Conservation (phyloP, 2,797 vertebrate species). For the Lutjanus argentimaculatus region DNA sequence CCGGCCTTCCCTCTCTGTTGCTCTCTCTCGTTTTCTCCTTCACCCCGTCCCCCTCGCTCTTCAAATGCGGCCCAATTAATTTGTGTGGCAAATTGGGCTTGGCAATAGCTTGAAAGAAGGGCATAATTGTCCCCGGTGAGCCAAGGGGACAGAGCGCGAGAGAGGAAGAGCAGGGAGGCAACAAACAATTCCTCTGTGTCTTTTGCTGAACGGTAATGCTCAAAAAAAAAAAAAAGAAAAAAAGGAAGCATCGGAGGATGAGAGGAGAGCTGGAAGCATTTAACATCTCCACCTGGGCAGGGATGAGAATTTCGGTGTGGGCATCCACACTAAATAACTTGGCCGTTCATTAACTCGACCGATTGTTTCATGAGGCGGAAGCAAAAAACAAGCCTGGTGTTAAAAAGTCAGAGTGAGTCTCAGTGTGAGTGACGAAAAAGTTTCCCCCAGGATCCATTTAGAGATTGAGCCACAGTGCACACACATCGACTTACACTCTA, state of each 20-base stretch:
- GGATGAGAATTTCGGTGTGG: slow-evolving; percentile 38
- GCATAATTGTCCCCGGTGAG: slow-evolving; percentile 79
- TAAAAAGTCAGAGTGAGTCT: slow-evolving; percentile 11
- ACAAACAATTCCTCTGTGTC: slow-evolving; percentile 75
- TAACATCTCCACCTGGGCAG: slow-evolving; percentile 57
- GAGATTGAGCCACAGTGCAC: neutral
- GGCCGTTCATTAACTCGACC: slow-evolving; percentile 32
- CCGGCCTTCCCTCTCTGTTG: slow-evolving; percentile 39
- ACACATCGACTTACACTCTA: neutral
- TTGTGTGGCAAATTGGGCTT: slow-evolving; percentile 82
- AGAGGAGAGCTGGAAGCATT: slow-evolving; percentile 35
- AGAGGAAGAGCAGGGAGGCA: slow-evolving; percentile 52
- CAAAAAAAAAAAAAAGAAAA: slow-evolving; percentile 9
- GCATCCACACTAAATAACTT: slow-evolving; percentile 29
- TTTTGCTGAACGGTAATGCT: slow-evolving; percentile 40
- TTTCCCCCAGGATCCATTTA: neutral
- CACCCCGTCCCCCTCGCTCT: slow-evolving; percentile 65
- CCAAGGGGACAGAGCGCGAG: slow-evolving; percentile 58
- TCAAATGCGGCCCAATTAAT: slow-evolving; percentile 78
- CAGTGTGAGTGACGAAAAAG: neutral
- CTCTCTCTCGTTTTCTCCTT: slow-evolving; percentile 60
- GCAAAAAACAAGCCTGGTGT: slow-evolving; percentile 1
- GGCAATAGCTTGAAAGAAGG: slow-evolving; percentile 75
- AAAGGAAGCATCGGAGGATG: slow-evolving; percentile 38
- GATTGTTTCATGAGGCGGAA: slow-evolving; percentile 18